phyloP scores from a whole-genome alignment of 2,113 vertebrate species.

The Ageneiosus marmoratus region DNA sequence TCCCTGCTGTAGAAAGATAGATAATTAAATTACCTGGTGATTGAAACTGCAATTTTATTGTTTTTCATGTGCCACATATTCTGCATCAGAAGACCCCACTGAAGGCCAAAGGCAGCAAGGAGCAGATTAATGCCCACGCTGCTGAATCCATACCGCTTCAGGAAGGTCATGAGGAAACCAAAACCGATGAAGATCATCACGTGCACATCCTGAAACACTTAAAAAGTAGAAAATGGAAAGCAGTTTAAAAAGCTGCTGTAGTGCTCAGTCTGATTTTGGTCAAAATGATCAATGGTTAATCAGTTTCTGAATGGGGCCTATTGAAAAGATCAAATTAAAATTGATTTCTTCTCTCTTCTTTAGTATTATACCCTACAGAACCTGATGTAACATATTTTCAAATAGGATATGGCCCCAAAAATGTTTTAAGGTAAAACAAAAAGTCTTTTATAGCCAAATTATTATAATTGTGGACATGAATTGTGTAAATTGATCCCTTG shows the following conservation, averaged over 20 bases:
- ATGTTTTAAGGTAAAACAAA: neutral
- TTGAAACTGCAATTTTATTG: conserved; percentile 70
- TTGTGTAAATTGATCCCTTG: neutral
- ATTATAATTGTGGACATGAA: neutral
- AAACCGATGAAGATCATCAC: conserved; percentile 98
- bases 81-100: conserved; percentile 87
- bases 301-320: neutral
- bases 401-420: neutral
- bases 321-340: neutral
- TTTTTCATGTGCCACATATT: conserved; percentile 73
- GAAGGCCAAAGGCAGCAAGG: conserved; percentile 90
- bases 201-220: conserved; percentile 95
- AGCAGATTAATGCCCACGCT: conserved; percentile 90
- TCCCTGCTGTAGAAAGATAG: neutral
- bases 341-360: neutral
- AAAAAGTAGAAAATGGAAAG: neutral
- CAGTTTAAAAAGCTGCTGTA: neutral
- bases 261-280: neutral
- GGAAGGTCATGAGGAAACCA: conserved; percentile 97
- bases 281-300: neutral
- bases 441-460: neutral
- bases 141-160: conserved; percentile 93
- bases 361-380: neutral
- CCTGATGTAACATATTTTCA: no score
- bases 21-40: conserved; percentile 74